Conservation (phyloP, 2,888 invertebrate genomes). For the Drosophila histrio region DNA sequence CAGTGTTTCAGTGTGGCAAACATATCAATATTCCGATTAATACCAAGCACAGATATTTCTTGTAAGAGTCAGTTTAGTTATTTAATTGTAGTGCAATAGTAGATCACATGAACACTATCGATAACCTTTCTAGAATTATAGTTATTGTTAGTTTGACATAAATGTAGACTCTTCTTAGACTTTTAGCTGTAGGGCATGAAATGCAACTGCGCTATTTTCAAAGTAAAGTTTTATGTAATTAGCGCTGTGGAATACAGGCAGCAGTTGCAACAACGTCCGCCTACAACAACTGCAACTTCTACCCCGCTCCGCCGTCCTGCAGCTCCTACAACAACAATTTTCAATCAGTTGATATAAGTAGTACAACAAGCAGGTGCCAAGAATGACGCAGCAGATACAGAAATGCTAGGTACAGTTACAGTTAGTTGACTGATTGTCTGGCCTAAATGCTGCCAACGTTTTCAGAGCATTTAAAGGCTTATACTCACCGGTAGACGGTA, state of each 20-base stretch:
- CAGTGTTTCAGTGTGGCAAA: too few species aligned
- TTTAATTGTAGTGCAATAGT: neutral
- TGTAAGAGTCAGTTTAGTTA: too few species aligned
- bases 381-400: conserved; percentile 28
- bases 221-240: conserved; percentile 47
- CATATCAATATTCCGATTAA: too few species aligned
- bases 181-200: conserved; percentile 12
- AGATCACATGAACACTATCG: neutral
- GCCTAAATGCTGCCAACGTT: conserved; percentile 28
- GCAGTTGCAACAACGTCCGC: conserved; percentile 2
- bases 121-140: neutral
- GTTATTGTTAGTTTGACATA: neutral
- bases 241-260: conserved; percentile 30
- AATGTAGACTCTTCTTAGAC: neutral
- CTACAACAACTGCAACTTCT: neutral
- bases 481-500: neutral
- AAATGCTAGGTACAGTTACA: conserved; percentile 20
- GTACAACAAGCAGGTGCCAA: conserved; percentile 44
- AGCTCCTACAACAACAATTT: conserved; percentile 1
- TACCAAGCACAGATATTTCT: too few species aligned
- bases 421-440: conserved; percentile 21
- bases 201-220: conserved; percentile 27
- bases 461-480: conserved; percentile 28
- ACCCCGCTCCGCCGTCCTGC: conserved; percentile 1
- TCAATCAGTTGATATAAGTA: conserved; percentile 24